Conservation (phyloP, 2,113 vertebrate species). For the Corythoichthys haematopterus region DNA sequence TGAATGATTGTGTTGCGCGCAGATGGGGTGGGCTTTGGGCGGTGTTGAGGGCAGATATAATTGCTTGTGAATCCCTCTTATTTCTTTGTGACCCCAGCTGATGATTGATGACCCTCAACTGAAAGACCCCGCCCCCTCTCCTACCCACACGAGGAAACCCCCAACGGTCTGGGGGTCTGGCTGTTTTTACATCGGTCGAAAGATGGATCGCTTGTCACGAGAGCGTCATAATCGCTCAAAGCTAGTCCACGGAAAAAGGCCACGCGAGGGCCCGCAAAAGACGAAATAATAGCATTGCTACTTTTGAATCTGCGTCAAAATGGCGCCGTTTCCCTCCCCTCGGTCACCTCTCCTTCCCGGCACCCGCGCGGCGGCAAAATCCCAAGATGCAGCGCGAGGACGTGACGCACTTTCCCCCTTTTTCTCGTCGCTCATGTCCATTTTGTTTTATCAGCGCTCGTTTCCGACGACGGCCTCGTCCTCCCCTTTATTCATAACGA, state of each 20-base stretch:
- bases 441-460: constrained; percentile 25
- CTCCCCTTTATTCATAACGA: background rate
- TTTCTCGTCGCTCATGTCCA: constrained; percentile 25
- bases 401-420: constrained; percentile 49
- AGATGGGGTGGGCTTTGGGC: constrained; percentile 9
- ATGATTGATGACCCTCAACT: constrained; percentile 73
- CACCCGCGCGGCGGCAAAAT: constrained; percentile 38
- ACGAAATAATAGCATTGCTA: constrained; percentile 1
- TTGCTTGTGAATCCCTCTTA: constrained; percentile 67
- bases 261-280: constrained; percentile 26
- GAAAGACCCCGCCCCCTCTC: constrained; percentile 57
- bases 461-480: background rate
- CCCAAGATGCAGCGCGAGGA: constrained; percentile 56
- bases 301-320: constrained; percentile 59
- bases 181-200: constrained; percentile 43
- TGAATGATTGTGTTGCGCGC: background rate
- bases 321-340: constrained; percentile 58
- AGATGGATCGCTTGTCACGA: constrained; percentile 55
- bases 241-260: constrained; percentile 15
- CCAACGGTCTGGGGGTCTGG: constrained; percentile 41
- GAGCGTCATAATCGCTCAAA: constrained; percentile 47
- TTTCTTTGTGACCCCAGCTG: constrained; percentile 65
- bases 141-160: constrained; percentile 32
- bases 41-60: constrained; percentile 56
- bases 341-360: constrained; percentile 24